Evolutionary conservation across 2,888 invertebrate species (phyloP).

Genomic region (Caenorhabditis angaria): DNA sequence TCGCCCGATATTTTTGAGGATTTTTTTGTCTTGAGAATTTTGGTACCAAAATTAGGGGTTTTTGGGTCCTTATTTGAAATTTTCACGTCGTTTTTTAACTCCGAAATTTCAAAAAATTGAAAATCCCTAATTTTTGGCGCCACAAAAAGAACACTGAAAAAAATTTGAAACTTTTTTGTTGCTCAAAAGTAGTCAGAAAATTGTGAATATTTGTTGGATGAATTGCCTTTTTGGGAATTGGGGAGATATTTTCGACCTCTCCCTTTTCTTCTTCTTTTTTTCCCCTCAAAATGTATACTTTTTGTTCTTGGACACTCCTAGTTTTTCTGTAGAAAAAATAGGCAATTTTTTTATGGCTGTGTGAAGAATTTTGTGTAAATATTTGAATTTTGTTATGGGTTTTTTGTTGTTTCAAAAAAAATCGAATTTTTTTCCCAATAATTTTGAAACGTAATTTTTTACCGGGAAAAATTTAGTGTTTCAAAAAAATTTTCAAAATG

Average conservation of each 20-base stretch:
- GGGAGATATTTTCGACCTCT: slow-evolving; percentile 2
- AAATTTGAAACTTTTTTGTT: not conserved
- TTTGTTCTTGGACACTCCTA: not conserved
- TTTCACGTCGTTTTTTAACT: no score
- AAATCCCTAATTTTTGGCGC: not conserved
- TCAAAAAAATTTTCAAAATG: no score
- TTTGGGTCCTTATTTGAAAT: no score
- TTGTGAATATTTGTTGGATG: slow-evolving; percentile 28
- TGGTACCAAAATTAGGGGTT: no score
- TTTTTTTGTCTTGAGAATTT: no score
- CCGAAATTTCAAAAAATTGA: no score
- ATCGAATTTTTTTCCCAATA: no score
- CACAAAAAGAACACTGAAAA: slow-evolving; percentile 6
- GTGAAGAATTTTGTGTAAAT: not conserved
- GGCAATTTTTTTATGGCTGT: no score
- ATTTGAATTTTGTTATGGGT: not conserved
- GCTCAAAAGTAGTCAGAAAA: slow-evolving; percentile 13
- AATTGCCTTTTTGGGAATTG: slow-evolving; percentile 48
- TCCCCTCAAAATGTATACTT: not conserved
- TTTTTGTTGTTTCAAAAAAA: no score
- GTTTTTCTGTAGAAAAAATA: not conserved
- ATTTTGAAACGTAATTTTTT: no score
- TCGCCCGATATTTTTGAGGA: not conserved
- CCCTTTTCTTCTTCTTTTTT: not conserved
- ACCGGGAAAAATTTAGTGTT: no score